These are phyloP conservation scores for Isurus oxyrinchus DNA, from an alignment of 2,113 vertebrate species.

Conservation along the genomic window DNA sequence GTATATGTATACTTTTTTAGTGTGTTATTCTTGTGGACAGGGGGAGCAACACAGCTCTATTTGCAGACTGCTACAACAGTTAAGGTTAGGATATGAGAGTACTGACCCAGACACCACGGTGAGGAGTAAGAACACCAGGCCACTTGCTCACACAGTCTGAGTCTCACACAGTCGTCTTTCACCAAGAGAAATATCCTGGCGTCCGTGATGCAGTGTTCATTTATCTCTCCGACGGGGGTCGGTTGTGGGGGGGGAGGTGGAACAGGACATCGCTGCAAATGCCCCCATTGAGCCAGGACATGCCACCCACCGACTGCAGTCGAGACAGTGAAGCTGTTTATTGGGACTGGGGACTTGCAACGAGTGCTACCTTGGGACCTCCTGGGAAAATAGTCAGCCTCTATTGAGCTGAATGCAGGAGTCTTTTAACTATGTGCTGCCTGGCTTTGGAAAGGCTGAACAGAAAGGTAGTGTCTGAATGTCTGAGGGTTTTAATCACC, in stretches of 20 bases:
- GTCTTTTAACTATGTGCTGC: slow-evolving; percentile 25
- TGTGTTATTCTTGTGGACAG: not conserved
- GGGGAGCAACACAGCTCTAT: not conserved
- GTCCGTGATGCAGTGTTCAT: slow-evolving; percentile 24
- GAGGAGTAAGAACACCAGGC: not conserved
- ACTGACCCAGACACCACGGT: not conserved
- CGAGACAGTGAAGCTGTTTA: slow-evolving; percentile 14
- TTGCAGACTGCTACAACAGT: not conserved
- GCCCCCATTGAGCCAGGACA: slow-evolving; percentile 13
- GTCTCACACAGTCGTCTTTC: slow-evolving; percentile 27
- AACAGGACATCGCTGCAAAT: slow-evolving; percentile 7
- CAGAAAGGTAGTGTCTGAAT: slow-evolving; percentile 20
- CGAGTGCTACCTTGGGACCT: not conserved
- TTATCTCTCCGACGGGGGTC: slow-evolving; percentile 18
- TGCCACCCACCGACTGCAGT: slow-evolving; percentile 20
- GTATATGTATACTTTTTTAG: not conserved
- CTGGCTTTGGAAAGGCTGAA: slow-evolving; percentile 29
- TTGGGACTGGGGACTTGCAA: slow-evolving; percentile 27
- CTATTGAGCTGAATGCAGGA: slow-evolving; percentile 29
- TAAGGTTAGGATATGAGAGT: not conserved
- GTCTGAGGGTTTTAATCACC: not conserved
- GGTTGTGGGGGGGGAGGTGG: not conserved
- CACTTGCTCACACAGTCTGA: slow-evolving; percentile 24
- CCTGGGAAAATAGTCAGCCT: slow-evolving; percentile 24
- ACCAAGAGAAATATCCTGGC: not conserved